These are phyloP conservation scores for Drosophila ambigua DNA, from an alignment of 1,140 invertebrate genomes.

Conservation along the genomic window DNA sequence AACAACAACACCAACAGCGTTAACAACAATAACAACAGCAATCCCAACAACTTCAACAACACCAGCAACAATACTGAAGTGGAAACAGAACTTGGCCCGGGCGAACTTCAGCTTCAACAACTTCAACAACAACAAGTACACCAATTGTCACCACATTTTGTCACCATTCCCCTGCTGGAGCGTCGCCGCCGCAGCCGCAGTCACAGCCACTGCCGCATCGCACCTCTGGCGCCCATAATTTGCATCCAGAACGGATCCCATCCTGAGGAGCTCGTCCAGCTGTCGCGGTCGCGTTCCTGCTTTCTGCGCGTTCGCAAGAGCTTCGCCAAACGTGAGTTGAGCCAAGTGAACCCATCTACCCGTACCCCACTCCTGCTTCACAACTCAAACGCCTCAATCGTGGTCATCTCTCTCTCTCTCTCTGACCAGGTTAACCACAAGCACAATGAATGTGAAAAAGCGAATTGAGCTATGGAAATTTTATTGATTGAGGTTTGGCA, in stretches of 20 bases:
- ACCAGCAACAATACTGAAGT: conserved; percentile 17
- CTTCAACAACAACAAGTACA: conserved; percentile 16
- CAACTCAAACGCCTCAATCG: too few relatives aligned
- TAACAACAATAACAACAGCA: conserved; percentile 24
- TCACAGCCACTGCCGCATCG: conserved; percentile 62
- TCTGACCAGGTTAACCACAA: too few relatives aligned
- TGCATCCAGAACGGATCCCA: conserved; percentile 63
- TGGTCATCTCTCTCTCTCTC: too few relatives aligned
- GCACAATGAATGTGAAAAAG: too few relatives aligned
- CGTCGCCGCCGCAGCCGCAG: conserved; percentile 71
- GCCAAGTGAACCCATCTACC: too few relatives aligned
- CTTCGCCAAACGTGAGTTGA: conserved; percentile 65
- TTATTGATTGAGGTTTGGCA: too few relatives aligned
- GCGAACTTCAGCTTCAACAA: conserved; percentile 14
- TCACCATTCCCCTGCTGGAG: conserved; percentile 61
- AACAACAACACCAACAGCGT: conserved; percentile 8
- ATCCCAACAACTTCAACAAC: conserved; percentile 14
- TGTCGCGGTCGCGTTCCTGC: conserved; percentile 65
- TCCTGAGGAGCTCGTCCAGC: conserved; percentile 54
- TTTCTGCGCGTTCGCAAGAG: conserved; percentile 66
- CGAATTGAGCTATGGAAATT: too few relatives aligned
- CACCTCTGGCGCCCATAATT: conserved; percentile 64
- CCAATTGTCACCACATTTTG: conserved; percentile 41
- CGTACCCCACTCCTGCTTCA: too few relatives aligned
- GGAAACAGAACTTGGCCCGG: conserved; percentile 29